A percentile compares a stretch with the other conserved stretches of the same genome.
Evolutionary conservation across 1,140 invertebrate species (phyloP).

Genomic region (Aporrectodea caliginosa): DNA sequence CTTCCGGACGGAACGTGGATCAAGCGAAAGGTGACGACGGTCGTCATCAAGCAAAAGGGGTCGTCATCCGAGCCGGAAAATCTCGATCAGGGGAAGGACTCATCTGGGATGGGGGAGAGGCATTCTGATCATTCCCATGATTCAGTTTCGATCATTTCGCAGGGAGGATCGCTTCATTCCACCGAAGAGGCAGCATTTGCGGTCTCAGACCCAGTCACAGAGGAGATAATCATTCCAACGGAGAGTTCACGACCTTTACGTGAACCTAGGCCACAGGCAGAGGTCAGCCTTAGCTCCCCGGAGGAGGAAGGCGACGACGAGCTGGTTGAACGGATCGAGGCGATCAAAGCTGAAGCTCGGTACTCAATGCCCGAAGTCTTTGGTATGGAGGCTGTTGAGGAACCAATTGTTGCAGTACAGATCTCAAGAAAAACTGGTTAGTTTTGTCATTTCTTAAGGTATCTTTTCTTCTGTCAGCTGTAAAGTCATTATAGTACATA

Average conservation of each 20-base stretch:
- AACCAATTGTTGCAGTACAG: background rate
- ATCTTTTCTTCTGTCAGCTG: too few relatives aligned
- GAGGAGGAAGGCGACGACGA: background rate
- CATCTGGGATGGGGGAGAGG: background rate
- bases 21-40: slow-evolving; percentile 28
- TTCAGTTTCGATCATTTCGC: background rate
- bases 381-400: background rate
- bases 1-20: slow-evolving; percentile 43
- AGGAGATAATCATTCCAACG: background rate
- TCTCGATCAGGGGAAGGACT: background rate
- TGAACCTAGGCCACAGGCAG: background rate
- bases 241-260: background rate
- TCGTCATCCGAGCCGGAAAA: background rate
- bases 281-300: background rate
- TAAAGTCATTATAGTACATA: too few relatives aligned
- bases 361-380: background rate
- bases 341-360: background rate
- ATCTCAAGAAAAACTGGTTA: background rate
- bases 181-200: too few relatives aligned
- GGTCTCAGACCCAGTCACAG: too few relatives aligned
- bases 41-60: background rate
- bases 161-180: too few relatives aligned
- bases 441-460: too few relatives aligned
- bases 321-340: background rate
- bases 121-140: background rate